Percentiles rank a stretch among this genome's conserved stretches.
phyloP scores from a whole-genome alignment of 2,797 vertebrate species.

The Tadarida brasiliensis region DNA sequence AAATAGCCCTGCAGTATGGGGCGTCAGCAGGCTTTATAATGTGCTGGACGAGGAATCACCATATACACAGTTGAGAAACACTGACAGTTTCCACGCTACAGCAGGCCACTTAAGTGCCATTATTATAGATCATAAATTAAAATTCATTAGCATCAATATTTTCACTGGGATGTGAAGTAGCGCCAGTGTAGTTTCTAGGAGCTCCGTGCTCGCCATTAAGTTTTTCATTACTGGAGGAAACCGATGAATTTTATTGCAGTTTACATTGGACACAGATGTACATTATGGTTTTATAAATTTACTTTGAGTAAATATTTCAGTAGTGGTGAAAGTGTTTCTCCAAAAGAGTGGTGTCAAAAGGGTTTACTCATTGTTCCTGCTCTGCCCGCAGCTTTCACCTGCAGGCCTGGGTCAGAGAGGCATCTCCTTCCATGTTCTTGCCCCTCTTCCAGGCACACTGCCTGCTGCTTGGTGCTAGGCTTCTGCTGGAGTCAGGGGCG shows the following conservation, averaged over 20 bases:
- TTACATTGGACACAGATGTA: conserved; percentile 64
- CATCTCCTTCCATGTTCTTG: neutral
- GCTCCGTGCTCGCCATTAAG: conserved; percentile 53
- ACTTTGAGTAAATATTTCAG: conserved; percentile 56
- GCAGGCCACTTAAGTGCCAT: conserved; percentile 52
- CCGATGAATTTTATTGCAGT: conserved; percentile 63
- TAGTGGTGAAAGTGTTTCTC: neutral
- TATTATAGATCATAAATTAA: conserved; percentile 47
- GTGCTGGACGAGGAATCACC: conserved; percentile 38
- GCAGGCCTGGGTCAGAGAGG: neutral
- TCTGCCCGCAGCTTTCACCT: neutral
- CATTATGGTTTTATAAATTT: conserved; percentile 63
- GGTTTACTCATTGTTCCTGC: neutral
- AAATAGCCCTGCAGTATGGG: conserved; percentile 7
- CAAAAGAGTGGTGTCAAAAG: neutral
- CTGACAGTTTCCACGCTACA: conserved; percentile 61
- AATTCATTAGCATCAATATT: conserved; percentile 57
- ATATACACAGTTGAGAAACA: conserved; percentile 50
- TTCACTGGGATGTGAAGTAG: conserved; percentile 57
- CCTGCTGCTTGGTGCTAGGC: neutral
- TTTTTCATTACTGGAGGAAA: conserved; percentile 67
- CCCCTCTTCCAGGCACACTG: neutral
- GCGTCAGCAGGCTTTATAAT: conserved; percentile 1
- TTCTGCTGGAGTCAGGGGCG: neutral
- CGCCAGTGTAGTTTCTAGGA: conserved; percentile 1